phyloP scores from a whole-genome alignment of 2,113 vertebrate species.

The Epinephelus lanceolatus region DNA sequence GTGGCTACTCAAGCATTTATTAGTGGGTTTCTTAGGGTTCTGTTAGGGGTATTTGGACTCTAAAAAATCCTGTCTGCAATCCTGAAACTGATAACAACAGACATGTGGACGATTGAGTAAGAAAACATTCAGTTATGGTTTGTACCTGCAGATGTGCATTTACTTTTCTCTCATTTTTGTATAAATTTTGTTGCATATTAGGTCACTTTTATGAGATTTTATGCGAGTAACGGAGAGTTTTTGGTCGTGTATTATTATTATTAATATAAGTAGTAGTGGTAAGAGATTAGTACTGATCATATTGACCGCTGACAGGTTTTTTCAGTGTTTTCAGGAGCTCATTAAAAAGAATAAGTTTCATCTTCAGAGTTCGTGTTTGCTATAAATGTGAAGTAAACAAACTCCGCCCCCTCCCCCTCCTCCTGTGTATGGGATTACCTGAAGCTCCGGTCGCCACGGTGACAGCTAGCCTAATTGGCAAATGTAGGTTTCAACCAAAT shows the following conservation, averaged over 20 bases:
- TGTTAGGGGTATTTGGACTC: no score
- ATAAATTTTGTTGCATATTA: neutral
- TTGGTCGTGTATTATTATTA: neutral
- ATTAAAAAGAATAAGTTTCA: slow-evolving; percentile 25
- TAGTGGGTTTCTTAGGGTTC: no score
- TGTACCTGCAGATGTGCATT: neutral
- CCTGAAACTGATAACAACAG: no score
- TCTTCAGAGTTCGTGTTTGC: slow-evolving; percentile 33
- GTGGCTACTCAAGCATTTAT: no score
- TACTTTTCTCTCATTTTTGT: neutral
- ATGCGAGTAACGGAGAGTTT: neutral
- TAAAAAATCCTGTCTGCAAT: no score
- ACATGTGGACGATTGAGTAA: neutral
- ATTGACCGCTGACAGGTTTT: neutral
- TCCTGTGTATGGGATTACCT: slow-evolving; percentile 67
- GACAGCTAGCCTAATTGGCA: slow-evolving; percentile 76
- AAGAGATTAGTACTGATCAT: neutral
- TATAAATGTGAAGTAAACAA: slow-evolving; percentile 51
- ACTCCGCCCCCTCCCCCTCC: slow-evolving; percentile 42
- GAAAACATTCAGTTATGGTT: neutral
- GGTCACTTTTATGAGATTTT: neutral
- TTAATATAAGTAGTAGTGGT: neutral
- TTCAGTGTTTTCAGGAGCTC: neutral
- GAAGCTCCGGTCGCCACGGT: slow-evolving; percentile 56
- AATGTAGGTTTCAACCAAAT: slow-evolving; percentile 79